Percentiles rank a stretch among this genome's conserved stretches.
Evolutionary conservation across 2,797 vertebrate species (phyloP).

Genomic region (Ptychadena robeensis): DNA sequence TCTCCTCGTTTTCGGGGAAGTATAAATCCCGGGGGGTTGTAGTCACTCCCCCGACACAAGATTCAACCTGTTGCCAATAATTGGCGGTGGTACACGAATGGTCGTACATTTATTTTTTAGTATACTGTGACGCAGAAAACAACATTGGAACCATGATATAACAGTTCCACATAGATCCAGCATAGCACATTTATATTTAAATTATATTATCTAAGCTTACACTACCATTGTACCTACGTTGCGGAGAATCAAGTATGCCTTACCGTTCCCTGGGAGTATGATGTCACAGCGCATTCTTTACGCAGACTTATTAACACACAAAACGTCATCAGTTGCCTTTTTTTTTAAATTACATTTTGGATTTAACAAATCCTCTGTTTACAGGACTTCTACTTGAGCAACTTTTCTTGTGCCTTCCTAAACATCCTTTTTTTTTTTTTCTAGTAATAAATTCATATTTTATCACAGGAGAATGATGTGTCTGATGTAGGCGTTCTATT

Average conservation of each 20-base stretch:
- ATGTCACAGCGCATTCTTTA: conserved; percentile 75
- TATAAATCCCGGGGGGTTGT: conserved; percentile 55
- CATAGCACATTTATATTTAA: conserved; percentile 75
- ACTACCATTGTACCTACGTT: conserved; percentile 79
- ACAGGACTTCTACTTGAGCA: conserved; percentile 80
- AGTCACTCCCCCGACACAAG: conserved; percentile 64
- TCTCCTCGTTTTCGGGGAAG: conserved; percentile 57
- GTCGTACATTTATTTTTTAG: conserved; percentile 71
- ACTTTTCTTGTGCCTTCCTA: conserved; percentile 81
- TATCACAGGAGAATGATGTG: conserved; percentile 26
- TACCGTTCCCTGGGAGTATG: conserved; percentile 77
- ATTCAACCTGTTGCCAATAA: conserved; percentile 67
- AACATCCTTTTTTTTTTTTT: conserved; percentile 76
- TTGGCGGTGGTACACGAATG: conserved; percentile 70
- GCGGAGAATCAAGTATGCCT: conserved; percentile 78
- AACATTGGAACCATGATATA: conserved; percentile 70
- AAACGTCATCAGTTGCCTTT: conserved; percentile 70
- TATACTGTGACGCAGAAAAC: conserved; percentile 70
- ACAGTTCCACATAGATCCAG: conserved; percentile 74
- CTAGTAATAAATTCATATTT: conserved; percentile 57
- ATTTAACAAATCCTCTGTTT: conserved; percentile 78
- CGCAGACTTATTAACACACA: conserved; percentile 12
- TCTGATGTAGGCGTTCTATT: not conserved
- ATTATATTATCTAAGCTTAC: conserved; percentile 80
- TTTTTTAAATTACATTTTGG: conserved; percentile 76